Conservation (phyloP, 2,888 invertebrate genomes). For the Oithona nana region DNA sequence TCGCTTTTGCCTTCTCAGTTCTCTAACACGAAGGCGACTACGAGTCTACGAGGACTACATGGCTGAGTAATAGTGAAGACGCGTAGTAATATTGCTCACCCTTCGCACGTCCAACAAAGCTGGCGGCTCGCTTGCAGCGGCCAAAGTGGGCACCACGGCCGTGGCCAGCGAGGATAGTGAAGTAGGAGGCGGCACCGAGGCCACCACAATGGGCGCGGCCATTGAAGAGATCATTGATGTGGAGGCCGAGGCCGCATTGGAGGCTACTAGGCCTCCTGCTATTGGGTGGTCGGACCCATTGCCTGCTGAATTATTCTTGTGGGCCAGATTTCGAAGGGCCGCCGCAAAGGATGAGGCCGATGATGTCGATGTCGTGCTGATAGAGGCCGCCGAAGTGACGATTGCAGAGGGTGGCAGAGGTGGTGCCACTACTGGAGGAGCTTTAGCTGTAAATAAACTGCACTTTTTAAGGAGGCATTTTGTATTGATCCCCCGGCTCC, state of each 20-base stretch:
- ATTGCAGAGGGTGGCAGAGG: too few species aligned
- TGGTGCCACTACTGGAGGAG: too few species aligned
- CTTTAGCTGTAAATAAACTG: too few species aligned
- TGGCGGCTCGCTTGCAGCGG: not conserved
- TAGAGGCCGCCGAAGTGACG: too few species aligned
- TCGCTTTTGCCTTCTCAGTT: too few species aligned
- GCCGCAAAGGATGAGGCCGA: conserved; percentile 29
- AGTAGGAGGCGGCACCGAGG: not conserved
- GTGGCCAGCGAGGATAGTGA: not conserved
- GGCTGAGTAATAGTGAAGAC: too few species aligned
- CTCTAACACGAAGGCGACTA: too few species aligned
- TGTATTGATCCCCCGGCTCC: too few species aligned
- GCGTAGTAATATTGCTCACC: not conserved
- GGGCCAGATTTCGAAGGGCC: conserved; percentile 29
- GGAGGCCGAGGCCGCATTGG: not conserved
- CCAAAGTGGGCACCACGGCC: too few species aligned
- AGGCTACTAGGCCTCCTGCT: not conserved
- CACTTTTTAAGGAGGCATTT: too few species aligned
- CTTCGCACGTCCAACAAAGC: not conserved
- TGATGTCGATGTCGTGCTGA: not conserved
- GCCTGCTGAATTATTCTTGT: conserved; percentile 24
- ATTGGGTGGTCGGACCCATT: not conserved
- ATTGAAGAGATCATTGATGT: not conserved
- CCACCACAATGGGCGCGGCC: too few species aligned
- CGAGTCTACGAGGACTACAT: too few species aligned